Evolutionary conservation across 2,113 vertebrate species (phyloP).

Genomic region (Sceloporus tristichus): DNA sequence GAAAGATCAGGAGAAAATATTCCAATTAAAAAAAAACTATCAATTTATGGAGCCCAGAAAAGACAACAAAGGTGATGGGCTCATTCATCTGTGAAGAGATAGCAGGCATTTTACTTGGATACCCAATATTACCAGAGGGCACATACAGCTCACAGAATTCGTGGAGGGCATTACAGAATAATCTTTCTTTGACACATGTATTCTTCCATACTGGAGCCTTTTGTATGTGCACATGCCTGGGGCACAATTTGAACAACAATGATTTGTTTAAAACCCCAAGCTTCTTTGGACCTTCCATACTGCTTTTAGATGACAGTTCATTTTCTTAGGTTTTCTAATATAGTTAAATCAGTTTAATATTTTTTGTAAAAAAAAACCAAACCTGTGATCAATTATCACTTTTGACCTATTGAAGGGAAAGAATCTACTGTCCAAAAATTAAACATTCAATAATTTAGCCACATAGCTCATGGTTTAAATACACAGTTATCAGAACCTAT

Average conservation of each 20-base stretch:
- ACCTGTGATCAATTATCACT: slow-evolving; percentile 48
- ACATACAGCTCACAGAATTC: slow-evolving; percentile 13
- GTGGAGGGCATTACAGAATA: slow-evolving; percentile 40
- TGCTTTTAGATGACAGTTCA: slow-evolving; percentile 9
- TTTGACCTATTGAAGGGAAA: slow-evolving; percentile 71
- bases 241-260: background rate
- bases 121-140: slow-evolving; percentile 22
- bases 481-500: slow-evolving; percentile 74
- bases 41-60: slow-evolving; percentile 27
- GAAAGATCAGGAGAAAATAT: slow-evolving; percentile 35
- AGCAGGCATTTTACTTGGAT: slow-evolving; percentile 55
- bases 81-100: background rate
- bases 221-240: background rate
- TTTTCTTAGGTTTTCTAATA: background rate
- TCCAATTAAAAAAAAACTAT: background rate
- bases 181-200: background rate
- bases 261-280: background rate
- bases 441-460: slow-evolving; percentile 68
- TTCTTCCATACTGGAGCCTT: too few relatives aligned
- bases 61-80: slow-evolving; percentile 29
- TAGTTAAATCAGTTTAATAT: slow-evolving; percentile 24
- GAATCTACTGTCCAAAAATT: slow-evolving; percentile 66
- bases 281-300: slow-evolving; percentile 5
- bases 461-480: slow-evolving; percentile 74
- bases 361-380: slow-evolving; percentile 58